Evolutionary conservation across 2,888 invertebrate genomes (phyloP).

Genomic region (Petrolisthes cinctipes): DNA sequence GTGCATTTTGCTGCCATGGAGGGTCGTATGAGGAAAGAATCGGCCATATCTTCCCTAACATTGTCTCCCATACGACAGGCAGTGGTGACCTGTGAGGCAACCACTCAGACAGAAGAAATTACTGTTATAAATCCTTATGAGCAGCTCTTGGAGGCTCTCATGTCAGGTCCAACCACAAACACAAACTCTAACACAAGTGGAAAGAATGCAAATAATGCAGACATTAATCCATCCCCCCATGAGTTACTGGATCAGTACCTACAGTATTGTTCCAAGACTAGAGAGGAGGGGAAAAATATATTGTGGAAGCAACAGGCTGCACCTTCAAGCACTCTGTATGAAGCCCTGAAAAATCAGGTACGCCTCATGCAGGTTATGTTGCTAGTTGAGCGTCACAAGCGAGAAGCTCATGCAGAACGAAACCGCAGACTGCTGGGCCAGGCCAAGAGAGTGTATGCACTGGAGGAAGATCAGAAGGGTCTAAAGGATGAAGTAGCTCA

Average conservation of each 20-base stretch:
- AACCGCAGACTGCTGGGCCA: constrained; percentile 62
- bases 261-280: constrained; percentile 30
- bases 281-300: constrained; percentile 26
- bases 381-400: constrained; percentile 63
- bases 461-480: constrained; percentile 48
- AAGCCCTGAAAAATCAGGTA: constrained; percentile 53
- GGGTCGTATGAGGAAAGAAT: constrained; percentile 43
- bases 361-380: constrained; percentile 60
- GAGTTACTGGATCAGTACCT: constrained; percentile 53
- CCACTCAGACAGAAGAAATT: constrained; percentile 58
- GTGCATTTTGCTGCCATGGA: constrained; percentile 18
- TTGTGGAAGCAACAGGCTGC: constrained; percentile 34
- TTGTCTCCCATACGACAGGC: constrained; percentile 55
- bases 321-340: constrained; percentile 10
- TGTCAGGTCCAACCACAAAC: constrained; percentile 29
- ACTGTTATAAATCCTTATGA: constrained; percentile 61
- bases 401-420: constrained; percentile 64
- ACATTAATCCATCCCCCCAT: constrained; percentile 47
- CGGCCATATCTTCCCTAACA: constrained; percentile 50
- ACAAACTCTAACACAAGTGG: constrained; percentile 9
- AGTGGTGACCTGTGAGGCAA: constrained; percentile 54
- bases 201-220: constrained; percentile 5
- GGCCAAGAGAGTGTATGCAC: constrained; percentile 50
- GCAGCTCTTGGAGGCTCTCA: constrained; percentile 58
- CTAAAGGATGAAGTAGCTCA: constrained; percentile 40